Base-by-base conservation (phyloP, 2,888 invertebrate genomes). In the Alloscopus bannaensis region DNA sequence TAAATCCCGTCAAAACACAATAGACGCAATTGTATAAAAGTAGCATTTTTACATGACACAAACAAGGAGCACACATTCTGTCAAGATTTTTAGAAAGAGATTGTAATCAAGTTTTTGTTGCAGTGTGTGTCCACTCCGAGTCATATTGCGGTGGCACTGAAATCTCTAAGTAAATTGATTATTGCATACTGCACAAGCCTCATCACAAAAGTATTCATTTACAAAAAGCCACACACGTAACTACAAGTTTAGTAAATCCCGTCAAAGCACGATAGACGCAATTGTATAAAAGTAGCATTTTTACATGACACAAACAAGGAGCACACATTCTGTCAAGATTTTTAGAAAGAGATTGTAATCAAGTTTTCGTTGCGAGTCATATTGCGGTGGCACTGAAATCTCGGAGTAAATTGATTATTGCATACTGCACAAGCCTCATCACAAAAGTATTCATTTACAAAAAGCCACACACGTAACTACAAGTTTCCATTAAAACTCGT, bases 381-480 rank as follows among this genome's bases (percentile, higher is more conserved):
- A 36, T 36, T 6, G 36, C 13, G 36, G 8, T 36, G 36, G 36
- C 36, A 8, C 13, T 13, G 8, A 36, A 36, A 8, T 36, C 36
- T 8, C 13, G 8, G 6, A 36, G 36, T 13, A 13, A 36, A 13
- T 36, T 36, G 36, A 6, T 13, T 13, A 36, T 6, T 13, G 6
- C 45, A 45, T 45, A 18, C 45, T 4, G 3, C n/a, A 18, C 55
- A 13, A 11, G 13, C 13, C 22, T 24, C 8, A 40, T 11, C 40
- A 40, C 11, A 52, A 50, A 29, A 29, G 57, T 69, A 22, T 28
- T 70, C 29, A 31, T 59, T 0, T 42, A 28, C 26, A 59, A 42
- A 59, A 57, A 69, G 50, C 77, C 77, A 77, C 77, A 77, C 77
- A 77, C 77, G 69, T 64, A 60, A 59, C 66, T 50, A 29, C 45